Evolutionary conservation across 2,113 vertebrate species (phyloP).

Genomic region (Zapornia atra): DNA sequence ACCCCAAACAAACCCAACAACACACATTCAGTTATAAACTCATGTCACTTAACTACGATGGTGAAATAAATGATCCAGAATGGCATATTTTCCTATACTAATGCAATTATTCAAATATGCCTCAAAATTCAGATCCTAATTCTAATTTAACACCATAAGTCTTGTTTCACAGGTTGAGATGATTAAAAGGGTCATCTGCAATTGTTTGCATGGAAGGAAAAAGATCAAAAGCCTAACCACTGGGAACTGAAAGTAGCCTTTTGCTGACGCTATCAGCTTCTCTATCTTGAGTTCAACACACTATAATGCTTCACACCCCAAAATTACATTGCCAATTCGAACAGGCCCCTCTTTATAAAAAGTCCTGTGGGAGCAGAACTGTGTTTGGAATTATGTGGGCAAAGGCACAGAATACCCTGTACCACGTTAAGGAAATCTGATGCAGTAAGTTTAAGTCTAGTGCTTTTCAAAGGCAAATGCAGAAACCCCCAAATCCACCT

Average conservation of each 20-base stretch:
- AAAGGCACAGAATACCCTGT: background rate
- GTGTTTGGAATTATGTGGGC: background rate
- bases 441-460: background rate
- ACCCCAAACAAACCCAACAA: background rate
- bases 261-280: background rate
- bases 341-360: background rate
- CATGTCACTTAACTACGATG: background rate
- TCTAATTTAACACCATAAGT: conserved; percentile 22
- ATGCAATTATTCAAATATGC: background rate
- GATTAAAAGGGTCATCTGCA: conserved; percentile 27
- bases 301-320: background rate
- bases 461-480: background rate
- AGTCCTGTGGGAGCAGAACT: background rate
- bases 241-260: background rate
- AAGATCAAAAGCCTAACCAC: background rate
- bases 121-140: conserved; percentile 22
- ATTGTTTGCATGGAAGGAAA: background rate
- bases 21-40: background rate
- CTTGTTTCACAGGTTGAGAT: background rate
- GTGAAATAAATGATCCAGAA: conserved; percentile 22
- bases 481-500: rapidly evolving
- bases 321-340: background rate
- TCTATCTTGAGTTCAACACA: background rate
- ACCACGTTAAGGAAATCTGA: background rate
- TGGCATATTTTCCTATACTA: background rate